Evolutionary conservation across 2,888 invertebrate genomes (phyloP), one percentile per base, ranked within the genome.

Genomic region (Tanaodytes sp.): DNA sequence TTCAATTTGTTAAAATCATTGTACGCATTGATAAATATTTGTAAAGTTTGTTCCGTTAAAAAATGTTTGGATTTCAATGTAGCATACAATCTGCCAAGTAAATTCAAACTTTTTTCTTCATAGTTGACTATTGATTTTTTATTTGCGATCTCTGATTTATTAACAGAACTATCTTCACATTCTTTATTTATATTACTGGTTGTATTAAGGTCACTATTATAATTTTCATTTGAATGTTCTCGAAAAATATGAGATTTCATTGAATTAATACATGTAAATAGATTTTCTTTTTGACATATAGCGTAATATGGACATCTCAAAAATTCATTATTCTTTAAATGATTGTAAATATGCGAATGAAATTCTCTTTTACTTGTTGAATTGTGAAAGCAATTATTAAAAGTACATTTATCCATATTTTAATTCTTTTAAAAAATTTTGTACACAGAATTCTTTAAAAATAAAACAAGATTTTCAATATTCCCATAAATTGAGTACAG

Each of bases 261-360:
- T 30, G 52, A 15, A 30, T 52, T 52, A 4, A 27, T 30, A 52
- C 30, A 23, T 1, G 16, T 0, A 30, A 52, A 51, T 14, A 51
- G 12, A 23, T 37, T 23, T 14, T 37, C 27, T 6, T 37, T 23
- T 37, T 51, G 19, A 16, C 51, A 51, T 14, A 20, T 15, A 5
- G 16, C 14, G 14, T 18, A n/a, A 18, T 52, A 52, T 4, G 52
- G 52, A n/a, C 52, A 52, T 30, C n/a, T 40, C 8, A 52, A n/a
- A 14, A 20, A 16, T 18, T 52, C 52, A 1, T 40, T 16, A n/a
- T 40, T 40, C 30, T 3, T 6, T 27, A 52, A 16, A 12, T 52
- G 52, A n/a, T 6, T 27, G 30, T 40, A 40, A 52, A 52, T 23
- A 30, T 52, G 52, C 1, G 52, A 52, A 40, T 40, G 39, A 27